These are phyloP conservation scores for Latheticus oryzae DNA, from an alignment of 2,888 invertebrate genomes.

Conservation along the genomic window DNA sequence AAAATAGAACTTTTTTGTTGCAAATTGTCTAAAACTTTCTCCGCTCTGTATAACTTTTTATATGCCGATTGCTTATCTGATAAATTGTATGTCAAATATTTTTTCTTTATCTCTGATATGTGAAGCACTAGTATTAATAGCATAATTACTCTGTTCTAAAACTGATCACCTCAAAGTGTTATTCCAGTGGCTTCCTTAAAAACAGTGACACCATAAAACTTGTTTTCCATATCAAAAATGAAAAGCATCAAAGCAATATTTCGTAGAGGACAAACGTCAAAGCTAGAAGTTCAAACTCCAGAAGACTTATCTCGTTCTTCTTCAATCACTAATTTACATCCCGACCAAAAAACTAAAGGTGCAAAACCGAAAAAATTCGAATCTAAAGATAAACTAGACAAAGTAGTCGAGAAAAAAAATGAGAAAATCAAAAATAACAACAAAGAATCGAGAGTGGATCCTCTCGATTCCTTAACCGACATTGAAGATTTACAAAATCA, in stretches of 20 bases:
- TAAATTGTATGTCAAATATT: too few species aligned
- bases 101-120: too few species aligned
- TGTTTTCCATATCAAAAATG: slow-evolving; percentile 77
- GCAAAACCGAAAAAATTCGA: slow-evolving; percentile 65
- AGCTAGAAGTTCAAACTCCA: slow-evolving; percentile 59
- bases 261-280: slow-evolving; percentile 81
- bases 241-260: slow-evolving; percentile 93
- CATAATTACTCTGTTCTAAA: too few species aligned
- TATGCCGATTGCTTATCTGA: too few species aligned
- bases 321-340: slow-evolving; percentile 75
- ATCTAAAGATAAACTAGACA: slow-evolving; percentile 60
- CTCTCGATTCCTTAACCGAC: slow-evolving; percentile 65
- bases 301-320: slow-evolving; percentile 71
- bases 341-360: slow-evolving; percentile 71
- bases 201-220: too few species aligned
- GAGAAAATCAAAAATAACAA: slow-evolving; percentile 62
- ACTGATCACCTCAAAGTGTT: too few species aligned
- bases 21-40: too few species aligned
- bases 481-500: slow-evolving; percentile 75
- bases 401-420: slow-evolving; percentile 55
- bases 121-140: too few species aligned
- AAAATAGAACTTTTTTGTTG: too few species aligned
- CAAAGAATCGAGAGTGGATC: slow-evolving; percentile 53
- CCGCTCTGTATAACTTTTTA: too few species aligned
- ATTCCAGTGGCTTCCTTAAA: too few species aligned